A percentile compares a stretch with the other conserved stretches of the same genome.
These are phyloP conservation scores for Sylvicapra grimmia DNA, from an alignment of 2,113 vertebrate species.

Conservation along the genomic window DNA sequence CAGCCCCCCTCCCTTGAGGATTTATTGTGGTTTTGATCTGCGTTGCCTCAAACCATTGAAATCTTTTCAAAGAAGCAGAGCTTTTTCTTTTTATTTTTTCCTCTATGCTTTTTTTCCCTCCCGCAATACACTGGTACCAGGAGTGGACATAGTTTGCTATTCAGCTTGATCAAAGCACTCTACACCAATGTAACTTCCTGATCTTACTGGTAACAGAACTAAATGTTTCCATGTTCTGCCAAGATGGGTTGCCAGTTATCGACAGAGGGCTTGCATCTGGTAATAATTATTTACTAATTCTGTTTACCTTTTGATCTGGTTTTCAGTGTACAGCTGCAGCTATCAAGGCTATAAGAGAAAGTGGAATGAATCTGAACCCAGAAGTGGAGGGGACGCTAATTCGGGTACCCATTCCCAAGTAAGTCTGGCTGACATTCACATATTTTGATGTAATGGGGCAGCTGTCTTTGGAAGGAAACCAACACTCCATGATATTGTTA, in stretches of 20 bases:
- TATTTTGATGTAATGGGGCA: neutral
- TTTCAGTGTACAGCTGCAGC: conserved; percentile 90
- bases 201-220: conserved; percentile 85
- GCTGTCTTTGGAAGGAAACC: conserved; percentile 23
- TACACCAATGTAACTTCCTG: conserved; percentile 83
- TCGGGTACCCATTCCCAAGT: conserved; percentile 94
- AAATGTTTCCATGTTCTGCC: conserved; percentile 89
- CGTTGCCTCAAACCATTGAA: conserved; percentile 82
- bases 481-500: neutral
- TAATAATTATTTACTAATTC: conserved; percentile 89
- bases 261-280: conserved; percentile 84
- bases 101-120: conserved; percentile 57
- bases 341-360: conserved; percentile 90
- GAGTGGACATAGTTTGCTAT: conserved; percentile 77
- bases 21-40: conserved; percentile 82
- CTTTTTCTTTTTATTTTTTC: conserved; percentile 79
- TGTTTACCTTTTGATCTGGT: conserved; percentile 82
- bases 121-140: conserved; percentile 63
- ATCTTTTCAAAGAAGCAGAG: conserved; percentile 80
- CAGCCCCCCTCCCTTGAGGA: conserved; percentile 75
- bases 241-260: conserved; percentile 83
- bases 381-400: conserved; percentile 93
- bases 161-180: conserved; percentile 87
- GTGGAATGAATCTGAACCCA: conserved; percentile 97
- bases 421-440: conserved; percentile 73